These are phyloP conservation scores for Drosophila maculinotata DNA, from an alignment of 2,888 invertebrate genomes.

Conservation along the genomic window DNA sequence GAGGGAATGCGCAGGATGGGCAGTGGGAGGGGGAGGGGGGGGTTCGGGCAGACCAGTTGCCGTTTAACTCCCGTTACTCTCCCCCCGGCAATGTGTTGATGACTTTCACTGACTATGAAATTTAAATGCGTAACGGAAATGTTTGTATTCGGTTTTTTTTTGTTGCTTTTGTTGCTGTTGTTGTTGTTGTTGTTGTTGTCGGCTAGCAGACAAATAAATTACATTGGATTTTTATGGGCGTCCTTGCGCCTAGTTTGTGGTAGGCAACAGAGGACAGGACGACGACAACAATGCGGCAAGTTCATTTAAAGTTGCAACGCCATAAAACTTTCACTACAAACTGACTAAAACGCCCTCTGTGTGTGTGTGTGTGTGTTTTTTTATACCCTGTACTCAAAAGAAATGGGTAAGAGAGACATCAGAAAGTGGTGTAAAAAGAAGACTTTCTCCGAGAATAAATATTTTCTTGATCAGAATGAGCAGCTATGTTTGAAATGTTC, in stretches of 20 bases:
- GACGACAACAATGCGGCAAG: conserved; percentile 57
- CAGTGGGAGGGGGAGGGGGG: not conserved
- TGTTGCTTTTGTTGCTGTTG: conserved; percentile 11
- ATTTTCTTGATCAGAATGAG: no score
- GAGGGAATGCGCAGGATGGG: not conserved
- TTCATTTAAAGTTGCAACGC: conserved; percentile 70
- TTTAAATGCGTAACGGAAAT: conserved; percentile 82
- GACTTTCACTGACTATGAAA: conserved; percentile 82
- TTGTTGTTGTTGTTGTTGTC: conserved; percentile 8
- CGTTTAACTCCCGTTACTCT: conserved; percentile 47
- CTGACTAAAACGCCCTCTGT: not conserved
- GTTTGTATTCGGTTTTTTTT: conserved; percentile 47
- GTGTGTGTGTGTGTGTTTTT: not conserved
- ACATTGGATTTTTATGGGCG: conserved; percentile 72
- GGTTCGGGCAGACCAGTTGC: conserved; percentile 10
- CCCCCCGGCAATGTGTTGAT: conserved; percentile 72
- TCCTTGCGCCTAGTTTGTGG: conserved; percentile 77
- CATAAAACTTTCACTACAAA: conserved; percentile 73
- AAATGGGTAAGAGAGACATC: not conserved
- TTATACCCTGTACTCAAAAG: conserved; percentile 2
- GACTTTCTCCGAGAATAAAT: no score
- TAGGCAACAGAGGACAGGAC: conserved; percentile 52
- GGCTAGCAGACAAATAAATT: conserved; percentile 75
- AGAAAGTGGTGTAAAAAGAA: not conserved
- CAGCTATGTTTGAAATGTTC: no score